Conservation (phyloP, 1,140 invertebrate species). For the Paracyclopina nana region DNA sequence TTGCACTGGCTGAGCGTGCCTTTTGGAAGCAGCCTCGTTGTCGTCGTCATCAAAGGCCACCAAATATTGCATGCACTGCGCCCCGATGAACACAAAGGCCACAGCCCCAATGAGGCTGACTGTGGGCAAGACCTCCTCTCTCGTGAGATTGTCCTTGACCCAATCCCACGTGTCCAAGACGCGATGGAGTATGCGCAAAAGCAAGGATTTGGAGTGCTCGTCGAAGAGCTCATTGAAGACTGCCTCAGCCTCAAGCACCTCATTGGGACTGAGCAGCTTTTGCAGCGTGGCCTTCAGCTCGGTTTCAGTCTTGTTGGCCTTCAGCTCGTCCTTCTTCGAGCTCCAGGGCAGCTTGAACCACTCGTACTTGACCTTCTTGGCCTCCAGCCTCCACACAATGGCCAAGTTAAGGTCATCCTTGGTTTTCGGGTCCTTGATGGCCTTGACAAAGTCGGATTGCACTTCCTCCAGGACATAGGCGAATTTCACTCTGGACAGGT, state of each 20-base stretch:
- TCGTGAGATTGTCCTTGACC: slow-evolving; percentile 11
- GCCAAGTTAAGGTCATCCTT: slow-evolving; percentile 33
- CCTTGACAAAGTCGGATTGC: slow-evolving; percentile 56
- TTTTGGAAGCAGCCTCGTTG: slow-evolving; percentile 12
- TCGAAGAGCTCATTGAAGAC: slow-evolving; percentile 41
- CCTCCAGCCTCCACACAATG: slow-evolving; percentile 69
- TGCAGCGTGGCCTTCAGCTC: slow-evolving; percentile 47
- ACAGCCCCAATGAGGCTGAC: slow-evolving; percentile 62
- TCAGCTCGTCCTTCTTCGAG: slow-evolving; percentile 39
- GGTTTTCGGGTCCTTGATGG: slow-evolving; percentile 29
- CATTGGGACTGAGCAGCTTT: slow-evolving; percentile 44
- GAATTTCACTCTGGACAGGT: slow-evolving; percentile 44
- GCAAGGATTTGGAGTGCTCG: slow-evolving; percentile 48
- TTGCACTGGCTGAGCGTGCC: slow-evolving; percentile 14
- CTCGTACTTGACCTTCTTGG: slow-evolving; percentile 69
- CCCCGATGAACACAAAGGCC: slow-evolving; percentile 51
- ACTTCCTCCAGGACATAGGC: slow-evolving; percentile 60
- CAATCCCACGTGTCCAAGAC: slow-evolving; percentile 10
- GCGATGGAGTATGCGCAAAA: slow-evolving; percentile 23
- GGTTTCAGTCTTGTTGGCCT: slow-evolving; percentile 43
- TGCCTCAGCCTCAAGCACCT: slow-evolving; percentile 24
- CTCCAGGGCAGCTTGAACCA: too few relatives aligned
- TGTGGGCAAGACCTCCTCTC: slow-evolving; percentile 53
- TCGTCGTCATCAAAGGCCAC: slow-evolving; percentile 27
- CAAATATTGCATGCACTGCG: slow-evolving; percentile 71